These are phyloP conservation scores for Acronicta leporina DNA, from an alignment of 2,888 invertebrate genomes.

Conservation along the genomic window DNA sequence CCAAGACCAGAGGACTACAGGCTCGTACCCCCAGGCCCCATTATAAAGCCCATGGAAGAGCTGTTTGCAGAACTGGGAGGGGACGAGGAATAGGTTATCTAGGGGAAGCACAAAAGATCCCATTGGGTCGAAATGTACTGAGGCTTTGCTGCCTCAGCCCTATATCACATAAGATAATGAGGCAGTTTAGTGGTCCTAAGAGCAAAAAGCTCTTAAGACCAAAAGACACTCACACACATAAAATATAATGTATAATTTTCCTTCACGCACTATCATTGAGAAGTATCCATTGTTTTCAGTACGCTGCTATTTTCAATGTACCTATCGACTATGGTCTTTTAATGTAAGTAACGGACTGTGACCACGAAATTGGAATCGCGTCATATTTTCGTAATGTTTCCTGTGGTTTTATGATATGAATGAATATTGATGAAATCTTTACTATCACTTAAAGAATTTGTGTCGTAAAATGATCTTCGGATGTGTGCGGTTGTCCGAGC, in stretches of 20 bases:
- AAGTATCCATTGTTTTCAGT: conserved; percentile 1
- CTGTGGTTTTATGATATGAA: conserved; percentile 51
- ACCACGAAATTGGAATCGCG: conserved; percentile 27
- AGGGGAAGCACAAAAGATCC: no score
- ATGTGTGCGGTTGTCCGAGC: conserved; percentile 21
- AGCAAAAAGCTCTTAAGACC: no score
- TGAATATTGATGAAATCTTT: conserved; percentile 52
- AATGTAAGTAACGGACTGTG: conserved; percentile 7
- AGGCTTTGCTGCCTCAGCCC: no score
- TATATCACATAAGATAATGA: no score
- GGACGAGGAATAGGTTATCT: no score
- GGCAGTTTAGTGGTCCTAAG: no score
- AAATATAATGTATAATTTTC: background rate
- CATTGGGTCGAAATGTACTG: no score
- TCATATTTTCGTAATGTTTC: conserved; percentile 42
- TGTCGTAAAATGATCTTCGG: conserved; percentile 38
- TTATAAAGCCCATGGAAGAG: no score
- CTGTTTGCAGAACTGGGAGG: no score
- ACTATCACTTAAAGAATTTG: conserved; percentile 46
- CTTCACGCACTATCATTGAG: background rate
- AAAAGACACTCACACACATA: background rate
- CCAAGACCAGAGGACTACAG: no score
- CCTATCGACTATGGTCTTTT: conserved; percentile 2
- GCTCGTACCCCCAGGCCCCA: no score
- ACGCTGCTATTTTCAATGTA: conserved; percentile 3